Base-by-base conservation (phyloP, 2,113 vertebrate species). In the Labeo catla region DNA sequence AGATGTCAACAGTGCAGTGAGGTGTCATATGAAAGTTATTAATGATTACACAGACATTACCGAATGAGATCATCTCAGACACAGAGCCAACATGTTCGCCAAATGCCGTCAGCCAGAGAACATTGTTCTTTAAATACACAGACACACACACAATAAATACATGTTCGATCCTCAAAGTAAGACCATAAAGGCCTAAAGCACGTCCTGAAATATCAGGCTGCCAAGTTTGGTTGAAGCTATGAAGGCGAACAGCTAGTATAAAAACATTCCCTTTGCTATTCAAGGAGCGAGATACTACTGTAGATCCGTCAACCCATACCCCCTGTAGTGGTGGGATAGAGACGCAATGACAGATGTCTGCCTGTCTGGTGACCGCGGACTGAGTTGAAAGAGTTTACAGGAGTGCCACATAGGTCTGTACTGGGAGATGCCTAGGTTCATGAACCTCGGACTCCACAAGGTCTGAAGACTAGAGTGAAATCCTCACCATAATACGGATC, bases 1-100 rank as follows among this genome's bases (percentile, higher is more conserved):
- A 91, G 89, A 92, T 91, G 85, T 89, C 87, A 86, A 89, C 87
- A 74, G 88, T 80, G 83, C 84, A 88, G 84, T 85, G 79, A 84
- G 59, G 82, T 82, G 84, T 89, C 74, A 86, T 82, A 49, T 86
- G n/a, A 61, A 28, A 59, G 91, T 89, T 93, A 94, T 92, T 91
- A 91, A 93, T 91, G 93, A 88, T 89, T 73, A 76, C 80, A 4
- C 87, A 23, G 87, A 88, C 91, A 49, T 89, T 90, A 89, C 50
- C 16, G 70, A 76, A 65, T 85, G 84, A 85, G 84, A 39, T 85
- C 63, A 85, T 85, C 59, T 57, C 59, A 23, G 72, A 16, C 45
- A 13, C 57, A 15, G n/a, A 16, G 39, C 57, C 72, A 66, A 50
- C 59, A 45, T 16, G n/a, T 81, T 16, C 5, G 28, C 15, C 28